Conservation (phyloP, 2,797 vertebrate genomes). For the Mormyrus hasselquistii region DNA sequence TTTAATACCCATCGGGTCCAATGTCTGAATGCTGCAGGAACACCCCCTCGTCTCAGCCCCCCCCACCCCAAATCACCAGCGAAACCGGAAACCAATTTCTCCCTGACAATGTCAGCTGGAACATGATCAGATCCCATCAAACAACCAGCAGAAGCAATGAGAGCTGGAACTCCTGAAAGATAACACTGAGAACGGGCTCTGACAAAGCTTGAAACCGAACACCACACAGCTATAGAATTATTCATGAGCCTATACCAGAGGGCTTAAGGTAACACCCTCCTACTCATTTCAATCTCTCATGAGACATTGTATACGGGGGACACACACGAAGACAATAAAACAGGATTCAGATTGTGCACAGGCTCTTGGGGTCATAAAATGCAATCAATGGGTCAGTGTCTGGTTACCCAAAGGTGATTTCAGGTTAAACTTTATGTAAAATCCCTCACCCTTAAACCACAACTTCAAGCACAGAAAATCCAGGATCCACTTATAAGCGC, state of each 20-base stretch:
- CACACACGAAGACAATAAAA: neutral
- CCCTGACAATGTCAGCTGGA: neutral
- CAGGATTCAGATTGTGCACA: neutral
- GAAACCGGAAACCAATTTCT: neutral
- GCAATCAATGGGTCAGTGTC: neutral
- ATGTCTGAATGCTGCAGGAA: neutral
- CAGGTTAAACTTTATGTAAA: neutral
- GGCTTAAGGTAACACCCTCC: neutral
- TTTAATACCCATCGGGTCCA: neutral
- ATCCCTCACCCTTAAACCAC: neutral
- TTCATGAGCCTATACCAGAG: conserved; percentile 11
- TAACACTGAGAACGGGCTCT: neutral
- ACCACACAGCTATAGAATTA: conserved; percentile 10
- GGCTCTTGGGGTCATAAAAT: neutral
- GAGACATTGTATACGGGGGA: neutral
- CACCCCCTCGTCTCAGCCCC: too few relatives aligned
- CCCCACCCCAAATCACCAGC: neutral
- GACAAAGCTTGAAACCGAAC: neutral
- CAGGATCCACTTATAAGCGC: neutral
- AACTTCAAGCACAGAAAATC: neutral
- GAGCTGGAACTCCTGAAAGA: neutral
- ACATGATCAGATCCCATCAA: neutral
- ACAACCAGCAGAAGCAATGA: neutral
- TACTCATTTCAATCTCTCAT: neutral
- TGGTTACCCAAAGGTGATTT: neutral